These are phyloP conservation scores for Latrodectus geometricus DNA, from an alignment of 1,140 invertebrate species.

Conservation along the genomic window DNA sequence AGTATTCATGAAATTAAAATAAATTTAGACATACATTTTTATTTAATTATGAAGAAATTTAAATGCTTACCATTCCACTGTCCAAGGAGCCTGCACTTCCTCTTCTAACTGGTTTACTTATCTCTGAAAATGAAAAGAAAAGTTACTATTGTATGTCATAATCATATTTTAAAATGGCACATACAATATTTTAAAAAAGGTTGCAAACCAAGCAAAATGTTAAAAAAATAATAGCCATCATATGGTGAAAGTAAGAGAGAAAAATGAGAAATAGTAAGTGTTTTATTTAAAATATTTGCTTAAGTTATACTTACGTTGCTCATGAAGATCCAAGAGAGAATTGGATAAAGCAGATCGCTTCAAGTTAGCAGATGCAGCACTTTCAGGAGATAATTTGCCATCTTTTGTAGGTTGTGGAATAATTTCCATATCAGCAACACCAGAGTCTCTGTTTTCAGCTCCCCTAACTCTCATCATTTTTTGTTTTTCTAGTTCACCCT, in stretches of 20 bases:
- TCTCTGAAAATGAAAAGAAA: constrained; percentile 64
- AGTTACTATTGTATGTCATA: too few relatives aligned
- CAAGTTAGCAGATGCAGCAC: constrained; percentile 68
- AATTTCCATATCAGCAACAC: constrained; percentile 88
- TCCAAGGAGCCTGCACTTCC: constrained; percentile 93
- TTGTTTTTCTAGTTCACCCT: constrained; percentile 83
- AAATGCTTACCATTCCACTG: constrained; percentile 87
- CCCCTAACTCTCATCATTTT: constrained; percentile 69
- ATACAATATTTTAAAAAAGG: too few relatives aligned
- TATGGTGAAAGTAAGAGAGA: neutral
- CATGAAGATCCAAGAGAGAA: constrained; percentile 93
- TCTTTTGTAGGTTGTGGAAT: constrained; percentile 60
- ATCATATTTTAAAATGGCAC: too few relatives aligned
- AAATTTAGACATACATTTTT: too few relatives aligned
- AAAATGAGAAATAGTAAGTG: neutral
- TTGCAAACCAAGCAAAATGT: too few relatives aligned
- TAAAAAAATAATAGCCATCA: constrained; percentile 67
- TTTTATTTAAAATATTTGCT: neutral
- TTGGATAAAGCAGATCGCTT: constrained; percentile 91
- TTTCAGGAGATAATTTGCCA: constrained; percentile 67
- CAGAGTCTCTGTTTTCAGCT: constrained; percentile 73
- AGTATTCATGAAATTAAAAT: too few relatives aligned
- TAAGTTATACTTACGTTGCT: constrained; percentile 81
- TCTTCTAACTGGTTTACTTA: constrained; percentile 79
- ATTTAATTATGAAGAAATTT: too few relatives aligned